Evolutionary conservation across 1,140 invertebrate species (phyloP).

Genomic region (Phocides pigmalion): DNA sequence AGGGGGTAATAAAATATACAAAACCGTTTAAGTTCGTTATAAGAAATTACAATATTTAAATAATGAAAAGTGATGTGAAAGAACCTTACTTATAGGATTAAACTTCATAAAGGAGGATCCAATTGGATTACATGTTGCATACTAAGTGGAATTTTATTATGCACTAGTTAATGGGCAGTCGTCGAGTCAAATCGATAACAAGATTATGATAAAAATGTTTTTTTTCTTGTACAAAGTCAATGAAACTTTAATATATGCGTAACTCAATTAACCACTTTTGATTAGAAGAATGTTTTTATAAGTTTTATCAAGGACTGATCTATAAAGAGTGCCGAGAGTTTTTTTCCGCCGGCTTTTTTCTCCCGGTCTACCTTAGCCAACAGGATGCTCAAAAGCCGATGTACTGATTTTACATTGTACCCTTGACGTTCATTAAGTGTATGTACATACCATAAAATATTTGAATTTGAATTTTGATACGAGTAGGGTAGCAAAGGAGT

Average conservation of each 20-base stretch:
- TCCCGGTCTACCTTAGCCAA: too few relatives aligned
- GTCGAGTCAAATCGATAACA: not conserved
- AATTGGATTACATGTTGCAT: slow-evolving; percentile 4
- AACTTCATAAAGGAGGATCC: not conserved
- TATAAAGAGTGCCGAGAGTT: too few relatives aligned
- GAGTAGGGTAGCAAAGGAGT: too few relatives aligned
- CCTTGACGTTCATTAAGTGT: too few relatives aligned
- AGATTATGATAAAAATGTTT: not conserved
- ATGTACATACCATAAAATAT: too few relatives aligned
- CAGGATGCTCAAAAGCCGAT: too few relatives aligned
- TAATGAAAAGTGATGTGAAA: not conserved
- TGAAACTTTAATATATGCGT: not conserved
- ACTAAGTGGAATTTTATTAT: slow-evolving; percentile 5
- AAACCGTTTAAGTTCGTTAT: too few relatives aligned
- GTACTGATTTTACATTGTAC: too few relatives aligned
- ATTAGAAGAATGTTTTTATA: not conserved
- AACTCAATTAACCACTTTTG: not conserved
- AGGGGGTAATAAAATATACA: too few relatives aligned
- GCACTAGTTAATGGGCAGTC: not conserved
- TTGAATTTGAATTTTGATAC: too few relatives aligned
- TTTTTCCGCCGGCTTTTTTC: too few relatives aligned
- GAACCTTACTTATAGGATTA: slow-evolving; percentile 11
- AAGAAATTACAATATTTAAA: not conserved
- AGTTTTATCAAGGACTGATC: too few relatives aligned
- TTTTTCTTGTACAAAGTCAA: not conserved